These are phyloP conservation scores for Serilophus lunatus DNA, from an alignment of 2,113 vertebrate species.

Conservation along the genomic window DNA sequence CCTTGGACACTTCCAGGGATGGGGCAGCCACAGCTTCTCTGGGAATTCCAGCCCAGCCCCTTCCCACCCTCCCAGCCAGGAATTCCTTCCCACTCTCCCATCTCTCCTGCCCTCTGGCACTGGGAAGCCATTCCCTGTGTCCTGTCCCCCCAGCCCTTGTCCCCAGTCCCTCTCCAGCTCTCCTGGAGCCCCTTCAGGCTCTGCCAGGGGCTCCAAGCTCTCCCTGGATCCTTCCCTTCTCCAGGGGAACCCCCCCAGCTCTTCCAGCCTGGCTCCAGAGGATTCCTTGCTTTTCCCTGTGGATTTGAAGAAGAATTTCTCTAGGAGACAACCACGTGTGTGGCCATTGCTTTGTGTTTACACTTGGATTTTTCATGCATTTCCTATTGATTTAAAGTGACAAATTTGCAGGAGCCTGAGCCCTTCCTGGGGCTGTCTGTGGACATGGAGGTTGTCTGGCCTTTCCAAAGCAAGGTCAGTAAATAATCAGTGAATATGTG, in stretches of 20 bases:
- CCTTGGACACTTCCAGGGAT: neutral
- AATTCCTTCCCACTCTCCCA: neutral
- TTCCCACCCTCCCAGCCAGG: neutral
- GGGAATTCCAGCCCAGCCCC: neutral
- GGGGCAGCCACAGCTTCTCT: neutral
- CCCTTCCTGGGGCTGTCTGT: rapidly evolving
- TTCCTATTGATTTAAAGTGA: neutral
- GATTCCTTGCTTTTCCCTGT: neutral
- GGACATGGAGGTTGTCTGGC: neutral
- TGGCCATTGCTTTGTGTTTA: neutral
- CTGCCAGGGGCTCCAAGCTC: neutral
- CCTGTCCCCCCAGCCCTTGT: neutral
- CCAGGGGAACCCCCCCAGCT: neutral
- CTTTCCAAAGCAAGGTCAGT: neutral
- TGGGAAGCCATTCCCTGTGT: neutral
- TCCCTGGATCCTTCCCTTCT: neutral
- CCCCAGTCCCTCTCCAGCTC: neutral
- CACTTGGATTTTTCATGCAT: neutral
- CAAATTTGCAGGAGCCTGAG: neutral
- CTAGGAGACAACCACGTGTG: neutral
- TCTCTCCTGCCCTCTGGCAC: too few species aligned
- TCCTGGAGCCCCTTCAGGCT: neutral
- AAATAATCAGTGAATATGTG: neutral
- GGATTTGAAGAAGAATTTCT: neutral
- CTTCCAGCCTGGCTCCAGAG: neutral